phyloP scores from a whole-genome alignment of 2,113 vertebrate genomes.

The Chamaetylas fuelleborni region DNA sequence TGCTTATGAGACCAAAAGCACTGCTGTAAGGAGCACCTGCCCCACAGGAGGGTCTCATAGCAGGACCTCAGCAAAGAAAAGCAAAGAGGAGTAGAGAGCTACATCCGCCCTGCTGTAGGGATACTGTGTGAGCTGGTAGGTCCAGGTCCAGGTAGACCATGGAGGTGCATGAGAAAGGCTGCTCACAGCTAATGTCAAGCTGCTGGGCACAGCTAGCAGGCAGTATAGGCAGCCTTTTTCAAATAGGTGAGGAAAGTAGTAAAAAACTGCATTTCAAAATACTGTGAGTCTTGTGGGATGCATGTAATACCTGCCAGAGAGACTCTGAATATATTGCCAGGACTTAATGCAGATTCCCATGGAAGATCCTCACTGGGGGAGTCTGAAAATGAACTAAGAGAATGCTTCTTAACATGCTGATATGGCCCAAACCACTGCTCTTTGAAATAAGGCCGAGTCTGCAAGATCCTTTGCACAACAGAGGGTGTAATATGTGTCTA shows the following conservation, averaged over 20 bases:
- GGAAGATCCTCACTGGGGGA: background rate
- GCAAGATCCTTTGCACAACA: background rate
- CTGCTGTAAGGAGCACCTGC: background rate
- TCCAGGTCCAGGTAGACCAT: accelerated
- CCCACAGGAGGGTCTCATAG: background rate
- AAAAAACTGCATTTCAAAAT: background rate
- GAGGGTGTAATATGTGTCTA: background rate
- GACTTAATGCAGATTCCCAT: background rate
- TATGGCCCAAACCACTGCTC: background rate
- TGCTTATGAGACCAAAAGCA: background rate
- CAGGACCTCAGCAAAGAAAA: background rate
- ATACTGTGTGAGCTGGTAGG: background rate
- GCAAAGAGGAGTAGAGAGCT: background rate
- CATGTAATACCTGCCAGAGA: background rate
- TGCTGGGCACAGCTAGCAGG: background rate
- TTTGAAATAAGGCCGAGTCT: background rate
- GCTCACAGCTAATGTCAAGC: background rate
- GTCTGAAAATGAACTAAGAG: background rate
- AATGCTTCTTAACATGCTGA: background rate
- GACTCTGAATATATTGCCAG: background rate
- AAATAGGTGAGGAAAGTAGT: background rate
- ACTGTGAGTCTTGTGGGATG: background rate
- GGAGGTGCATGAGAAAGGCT: background rate
- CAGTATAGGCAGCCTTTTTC: background rate
- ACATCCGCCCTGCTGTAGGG: background rate